Percentiles rank a stretch among this genome's conserved stretches.
phyloP scores from a whole-genome alignment of 2,797 vertebrate species.

The Helicolenus hilgendorfi region DNA sequence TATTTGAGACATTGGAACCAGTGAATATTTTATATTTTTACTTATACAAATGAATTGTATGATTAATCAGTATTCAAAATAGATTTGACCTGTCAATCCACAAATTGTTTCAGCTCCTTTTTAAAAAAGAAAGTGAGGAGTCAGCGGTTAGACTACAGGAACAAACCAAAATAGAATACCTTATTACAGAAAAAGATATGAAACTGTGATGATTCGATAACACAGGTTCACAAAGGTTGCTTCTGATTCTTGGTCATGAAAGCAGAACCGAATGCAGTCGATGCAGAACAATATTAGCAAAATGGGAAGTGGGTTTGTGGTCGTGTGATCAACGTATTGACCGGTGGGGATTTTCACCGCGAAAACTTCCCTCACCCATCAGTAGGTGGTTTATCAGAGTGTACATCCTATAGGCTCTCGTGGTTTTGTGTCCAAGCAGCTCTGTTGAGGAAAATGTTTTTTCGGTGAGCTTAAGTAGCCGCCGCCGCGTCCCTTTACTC shows the following conservation, averaged over 20 bases:
- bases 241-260: constrained; percentile 8
- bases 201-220: not conserved
- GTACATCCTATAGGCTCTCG: not conserved
- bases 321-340: constrained; percentile 52
- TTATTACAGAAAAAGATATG: not conserved
- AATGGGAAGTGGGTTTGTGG: constrained; percentile 60
- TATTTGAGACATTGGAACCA: not conserved
- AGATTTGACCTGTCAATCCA: not conserved
- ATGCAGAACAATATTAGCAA: constrained; percentile 43
- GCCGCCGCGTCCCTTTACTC: constrained; percentile 34
- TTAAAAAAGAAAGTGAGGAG: not conserved
- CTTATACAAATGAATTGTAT: not conserved
- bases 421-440: constrained; percentile 12
- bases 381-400: constrained; percentile 24
- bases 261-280: constrained; percentile 53
- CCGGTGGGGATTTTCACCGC: constrained; percentile 37
- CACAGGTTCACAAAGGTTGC: not conserved
- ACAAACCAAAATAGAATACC: not conserved
- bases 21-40: not conserved
- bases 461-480: constrained; percentile 26
- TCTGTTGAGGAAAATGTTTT: constrained; percentile 37
- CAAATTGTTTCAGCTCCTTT: not conserved
- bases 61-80: not conserved
- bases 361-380: not conserved
- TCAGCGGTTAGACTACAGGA: not conserved